Evolutionary conservation across 2,888 invertebrate genomes (phyloP).

Genomic region (Agriopis leucophaearia): DNA sequence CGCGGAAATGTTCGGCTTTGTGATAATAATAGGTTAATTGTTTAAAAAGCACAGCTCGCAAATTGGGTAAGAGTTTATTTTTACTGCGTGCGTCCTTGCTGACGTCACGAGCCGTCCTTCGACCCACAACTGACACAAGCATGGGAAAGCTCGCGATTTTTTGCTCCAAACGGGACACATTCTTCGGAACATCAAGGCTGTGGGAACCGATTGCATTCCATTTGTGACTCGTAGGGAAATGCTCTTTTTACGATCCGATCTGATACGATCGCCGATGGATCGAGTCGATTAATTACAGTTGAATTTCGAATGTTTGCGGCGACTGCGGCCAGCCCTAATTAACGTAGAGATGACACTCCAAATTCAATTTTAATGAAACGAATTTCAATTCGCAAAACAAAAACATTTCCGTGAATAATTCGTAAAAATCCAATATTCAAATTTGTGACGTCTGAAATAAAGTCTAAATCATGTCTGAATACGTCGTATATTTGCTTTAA

Average conservation of each 20-base stretch:
- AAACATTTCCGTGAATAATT: too few relatives aligned
- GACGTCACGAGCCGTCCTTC: slow-evolving; percentile 62
- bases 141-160: slow-evolving; percentile 83
- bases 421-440: slow-evolving; percentile 44
- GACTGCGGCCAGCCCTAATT: slow-evolving; percentile 67
- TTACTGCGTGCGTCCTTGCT: slow-evolving; percentile 49
- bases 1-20: slow-evolving; percentile 50
- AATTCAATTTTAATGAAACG: too few relatives aligned
- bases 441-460: slow-evolving; percentile 35
- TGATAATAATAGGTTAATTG: slow-evolving; percentile 63
- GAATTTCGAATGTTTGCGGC: slow-evolving; percentile 68
- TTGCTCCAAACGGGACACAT: slow-evolving; percentile 74
- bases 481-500: slow-evolving; percentile 13
- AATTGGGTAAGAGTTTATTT: slow-evolving; percentile 28
- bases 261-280: slow-evolving; percentile 79
- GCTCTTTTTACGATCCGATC: slow-evolving; percentile 71
- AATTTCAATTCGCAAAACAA: too few relatives aligned
- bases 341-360: slow-evolving; percentile 52
- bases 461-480: too few relatives aligned
- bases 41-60: slow-evolving; percentile 23
- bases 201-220: slow-evolving; percentile 84
- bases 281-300: slow-evolving; percentile 76
- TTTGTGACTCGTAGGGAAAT: slow-evolving; percentile 71
- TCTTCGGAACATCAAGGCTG: slow-evolving; percentile 75
- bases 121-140: slow-evolving; percentile 64